These are phyloP conservation scores for Apodemus speciosus DNA, from an alignment of 2,113 vertebrate genomes.

Conservation along the genomic window DNA sequence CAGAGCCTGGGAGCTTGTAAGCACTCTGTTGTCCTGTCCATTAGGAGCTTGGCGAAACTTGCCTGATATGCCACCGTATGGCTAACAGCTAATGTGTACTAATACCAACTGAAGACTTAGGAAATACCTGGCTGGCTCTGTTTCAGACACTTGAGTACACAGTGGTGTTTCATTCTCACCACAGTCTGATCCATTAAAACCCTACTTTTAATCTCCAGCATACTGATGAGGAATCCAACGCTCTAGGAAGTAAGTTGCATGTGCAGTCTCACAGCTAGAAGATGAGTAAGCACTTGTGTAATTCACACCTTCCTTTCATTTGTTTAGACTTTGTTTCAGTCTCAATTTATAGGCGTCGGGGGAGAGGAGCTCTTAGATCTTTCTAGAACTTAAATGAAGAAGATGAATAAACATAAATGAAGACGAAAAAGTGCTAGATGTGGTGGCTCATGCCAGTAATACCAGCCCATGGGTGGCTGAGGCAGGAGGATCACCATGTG, in stretches of 20 bases:
- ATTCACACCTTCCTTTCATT: slow-evolving; percentile 22
- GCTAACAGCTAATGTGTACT: background rate
- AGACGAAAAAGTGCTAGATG: background rate
- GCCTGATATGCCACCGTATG: background rate
- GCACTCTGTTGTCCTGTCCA: background rate
- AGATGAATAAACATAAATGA: background rate
- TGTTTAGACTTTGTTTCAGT: slow-evolving; percentile 35
- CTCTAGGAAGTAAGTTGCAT: background rate
- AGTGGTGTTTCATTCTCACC: background rate
- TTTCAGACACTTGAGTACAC: background rate
- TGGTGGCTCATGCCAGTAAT: background rate
- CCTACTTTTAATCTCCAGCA: slow-evolving; percentile 9
- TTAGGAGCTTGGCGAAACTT: background rate
- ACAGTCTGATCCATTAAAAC: background rate
- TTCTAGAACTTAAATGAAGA: slow-evolving; percentile 6
- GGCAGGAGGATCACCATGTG: background rate
- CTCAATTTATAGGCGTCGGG: background rate
- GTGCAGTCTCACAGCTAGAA: background rate
- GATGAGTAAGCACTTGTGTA: background rate
- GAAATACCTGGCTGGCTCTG: background rate
- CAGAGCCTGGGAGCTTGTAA: background rate
- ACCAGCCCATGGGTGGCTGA: background rate
- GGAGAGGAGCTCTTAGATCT: background rate
- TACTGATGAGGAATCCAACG: slow-evolving; percentile 28
- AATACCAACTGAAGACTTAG: background rate